Conservation (phyloP, 2,888 invertebrate genomes). For the Trachelus troglodyta region DNA sequence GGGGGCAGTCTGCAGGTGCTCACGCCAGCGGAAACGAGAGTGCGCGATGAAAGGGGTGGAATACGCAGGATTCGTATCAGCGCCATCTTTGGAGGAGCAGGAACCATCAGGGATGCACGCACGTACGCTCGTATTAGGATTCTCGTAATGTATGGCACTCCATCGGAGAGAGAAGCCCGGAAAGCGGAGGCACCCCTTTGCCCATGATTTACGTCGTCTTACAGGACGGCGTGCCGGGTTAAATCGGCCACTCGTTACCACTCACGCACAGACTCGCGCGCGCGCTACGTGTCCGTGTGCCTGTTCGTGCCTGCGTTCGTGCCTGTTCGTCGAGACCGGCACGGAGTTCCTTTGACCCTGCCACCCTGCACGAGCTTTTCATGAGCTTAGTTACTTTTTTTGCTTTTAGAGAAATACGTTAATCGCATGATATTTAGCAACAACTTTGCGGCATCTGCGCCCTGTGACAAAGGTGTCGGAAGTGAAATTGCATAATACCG, state of each 20-base stretch:
- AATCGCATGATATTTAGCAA: too few relatives aligned
- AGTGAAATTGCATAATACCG: too few relatives aligned
- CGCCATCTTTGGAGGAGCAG: constrained; percentile 32
- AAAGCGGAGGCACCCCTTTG: constrained; percentile 50
- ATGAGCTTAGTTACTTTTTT: too few relatives aligned
- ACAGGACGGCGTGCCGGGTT: constrained; percentile 56
- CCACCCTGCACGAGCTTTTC: too few relatives aligned
- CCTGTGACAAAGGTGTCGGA: too few relatives aligned
- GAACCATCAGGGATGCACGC: constrained; percentile 58
- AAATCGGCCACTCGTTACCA: constrained; percentile 42
- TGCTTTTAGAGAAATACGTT: too few relatives aligned
- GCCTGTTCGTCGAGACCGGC: too few relatives aligned
- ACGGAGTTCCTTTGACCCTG: too few relatives aligned
- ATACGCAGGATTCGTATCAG: constrained; percentile 39
- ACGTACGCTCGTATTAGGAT: constrained; percentile 63
- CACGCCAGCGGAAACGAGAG: constrained; percentile 1
- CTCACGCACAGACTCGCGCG: not conserved
- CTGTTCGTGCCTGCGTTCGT: too few relatives aligned
- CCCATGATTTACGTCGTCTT: constrained; percentile 63
- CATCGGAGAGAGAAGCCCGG: constrained; percentile 33
- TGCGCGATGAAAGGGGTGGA: constrained; percentile 40
- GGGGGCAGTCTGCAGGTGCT: too few relatives aligned
- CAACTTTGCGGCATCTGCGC: too few relatives aligned
- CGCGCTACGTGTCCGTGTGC: too few relatives aligned
- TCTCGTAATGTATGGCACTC: constrained; percentile 59